phyloP scores from a whole-genome alignment of 2,113 vertebrate species.

The Zapornia atra region DNA sequence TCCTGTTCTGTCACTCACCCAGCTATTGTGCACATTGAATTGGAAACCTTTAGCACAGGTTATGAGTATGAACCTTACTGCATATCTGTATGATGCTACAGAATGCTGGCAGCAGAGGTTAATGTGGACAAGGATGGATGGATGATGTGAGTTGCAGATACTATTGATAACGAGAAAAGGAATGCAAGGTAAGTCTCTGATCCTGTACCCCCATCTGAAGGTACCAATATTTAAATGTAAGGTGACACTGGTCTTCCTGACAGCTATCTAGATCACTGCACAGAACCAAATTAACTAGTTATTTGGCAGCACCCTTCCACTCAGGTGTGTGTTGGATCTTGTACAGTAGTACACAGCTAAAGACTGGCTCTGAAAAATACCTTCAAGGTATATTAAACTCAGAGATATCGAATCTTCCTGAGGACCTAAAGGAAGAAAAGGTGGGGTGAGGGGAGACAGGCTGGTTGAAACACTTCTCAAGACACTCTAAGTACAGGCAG shows the following conservation, averaged over 20 bases:
- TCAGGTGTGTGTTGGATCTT: neutral
- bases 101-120: neutral
- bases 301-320: neutral
- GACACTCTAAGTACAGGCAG: neutral
- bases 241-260: neutral
- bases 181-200: neutral
- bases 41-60: neutral
- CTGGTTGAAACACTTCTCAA: neutral
- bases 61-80: neutral
- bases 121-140: neutral
- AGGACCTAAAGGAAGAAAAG: neutral
- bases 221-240: neutral
- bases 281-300: neutral
- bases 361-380: neutral
- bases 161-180: neutral
- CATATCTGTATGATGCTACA: neutral
- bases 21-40: neutral
- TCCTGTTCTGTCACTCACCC: neutral
- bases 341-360: neutral
- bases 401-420: neutral
- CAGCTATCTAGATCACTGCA: neutral
- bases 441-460: neutral
- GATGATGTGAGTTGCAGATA: neutral
- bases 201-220: neutral
- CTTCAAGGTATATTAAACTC: neutral